These are phyloP conservation scores for Anguilla anguilla DNA, from an alignment of 2,797 vertebrate genomes.

Conservation along the genomic window DNA sequence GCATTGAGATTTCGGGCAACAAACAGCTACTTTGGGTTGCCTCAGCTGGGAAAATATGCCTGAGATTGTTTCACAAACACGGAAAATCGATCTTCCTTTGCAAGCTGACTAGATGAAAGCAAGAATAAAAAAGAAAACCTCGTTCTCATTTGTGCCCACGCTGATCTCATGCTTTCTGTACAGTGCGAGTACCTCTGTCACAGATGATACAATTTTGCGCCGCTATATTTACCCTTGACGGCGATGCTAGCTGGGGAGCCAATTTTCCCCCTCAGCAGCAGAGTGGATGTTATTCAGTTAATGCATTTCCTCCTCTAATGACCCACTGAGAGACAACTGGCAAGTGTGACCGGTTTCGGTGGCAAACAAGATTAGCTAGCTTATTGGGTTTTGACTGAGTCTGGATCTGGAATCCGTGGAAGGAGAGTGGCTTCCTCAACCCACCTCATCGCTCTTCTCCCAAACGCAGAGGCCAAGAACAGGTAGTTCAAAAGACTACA, in stretches of 20 bases:
- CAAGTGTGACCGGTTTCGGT: background rate
- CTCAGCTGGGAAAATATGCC: background rate
- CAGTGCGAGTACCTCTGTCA: background rate
- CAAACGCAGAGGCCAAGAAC: background rate
- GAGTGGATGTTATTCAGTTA: background rate
- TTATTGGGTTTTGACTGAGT: background rate
- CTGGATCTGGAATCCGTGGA: background rate
- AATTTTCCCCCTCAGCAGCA: background rate
- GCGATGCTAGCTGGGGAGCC: background rate
- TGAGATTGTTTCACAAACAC: background rate
- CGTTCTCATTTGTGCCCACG: background rate
- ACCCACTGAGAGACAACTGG: background rate
- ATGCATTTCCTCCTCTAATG: conserved; percentile 22
- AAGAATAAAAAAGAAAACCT: background rate
- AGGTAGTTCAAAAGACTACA: too few species aligned
- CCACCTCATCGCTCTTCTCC: background rate
- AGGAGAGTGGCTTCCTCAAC: background rate
- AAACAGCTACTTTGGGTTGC: background rate
- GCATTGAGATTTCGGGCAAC: background rate
- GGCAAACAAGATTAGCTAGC: background rate
- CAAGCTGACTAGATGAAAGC: background rate
- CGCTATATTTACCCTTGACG: background rate
- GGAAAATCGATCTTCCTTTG: background rate
- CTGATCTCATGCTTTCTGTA: background rate
- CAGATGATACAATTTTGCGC: background rate